Evolutionary conservation across 2,113 vertebrate species (phyloP), one percentile per base, ranked within the genome.

Genomic region (Tragelaphus imberbis): DNA sequence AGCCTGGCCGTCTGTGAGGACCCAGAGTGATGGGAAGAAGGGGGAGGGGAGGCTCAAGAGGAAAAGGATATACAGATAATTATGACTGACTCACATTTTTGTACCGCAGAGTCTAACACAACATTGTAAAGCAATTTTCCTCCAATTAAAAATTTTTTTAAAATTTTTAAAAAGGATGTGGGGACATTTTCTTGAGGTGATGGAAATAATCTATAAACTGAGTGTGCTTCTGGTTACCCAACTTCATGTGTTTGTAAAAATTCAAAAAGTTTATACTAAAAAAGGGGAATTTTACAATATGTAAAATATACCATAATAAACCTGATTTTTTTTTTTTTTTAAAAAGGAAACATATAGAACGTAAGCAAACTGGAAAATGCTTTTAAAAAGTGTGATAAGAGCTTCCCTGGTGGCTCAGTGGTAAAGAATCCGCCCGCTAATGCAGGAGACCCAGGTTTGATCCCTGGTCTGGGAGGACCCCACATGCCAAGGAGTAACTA

Each of bases 311-410:
- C 28, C 59, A 94, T n/a, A 92, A 59, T n/a, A 94, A 77, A 51
- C 10, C 7, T 33, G 56, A 84, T 47, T 86, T 23, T 7, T 8
- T 30, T 47, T 47, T 4, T 56, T 56, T 56, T 56, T 1, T 79
- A 51, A 63, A 88, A 82, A 59, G 10, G 30, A 81, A 36, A 88
- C 68, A 90, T 90, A 56, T 30, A 33, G 65, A 68, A 91, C 15
- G 1, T 27, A 94, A 92, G n/a, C 28, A 55, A 86, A 55, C 25
- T 59, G 25, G n/a, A 86, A 95, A 97, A 94, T 56, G 30, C 81
- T 44, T 59, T 58, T 23, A 94, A 85, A 87, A 82, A 56, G 21
- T n/a, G 6, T 63, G 56, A 58, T 3, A 25, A 63, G 58, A 1
- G 16, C 79, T 81, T 77, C 23, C 71, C 40, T 77, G 71, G 71